Percentiles rank a stretch among this genome's conserved stretches.
Evolutionary conservation across 2,888 invertebrate species (phyloP).

Genomic region (Siphlonurus alternatus): DNA sequence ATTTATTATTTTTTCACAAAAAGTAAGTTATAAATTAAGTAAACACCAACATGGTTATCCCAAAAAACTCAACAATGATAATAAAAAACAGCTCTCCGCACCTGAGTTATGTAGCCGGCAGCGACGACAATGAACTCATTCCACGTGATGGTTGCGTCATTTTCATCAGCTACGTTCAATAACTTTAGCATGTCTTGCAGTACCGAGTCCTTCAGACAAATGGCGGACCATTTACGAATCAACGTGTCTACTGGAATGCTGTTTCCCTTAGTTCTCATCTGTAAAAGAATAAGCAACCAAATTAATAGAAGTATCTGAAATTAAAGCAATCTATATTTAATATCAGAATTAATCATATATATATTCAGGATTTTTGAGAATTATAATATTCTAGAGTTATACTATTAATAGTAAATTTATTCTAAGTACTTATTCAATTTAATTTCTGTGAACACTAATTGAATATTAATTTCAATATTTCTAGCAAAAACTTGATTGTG

Average conservation of each 20-base stretch:
- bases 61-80: too few species aligned
- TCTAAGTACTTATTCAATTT: too few species aligned
- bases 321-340: neutral
- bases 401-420: too few species aligned
- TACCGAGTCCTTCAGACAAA: slow-evolving; percentile 24
- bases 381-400: neutral
- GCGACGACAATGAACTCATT: slow-evolving; percentile 58
- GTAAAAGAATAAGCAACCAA: too few species aligned
- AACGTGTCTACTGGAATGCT: neutral
- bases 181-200: slow-evolving; percentile 46
- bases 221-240: neutral
- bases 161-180: slow-evolving; percentile 45
- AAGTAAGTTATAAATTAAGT: too few species aligned
- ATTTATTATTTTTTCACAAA: neutral
- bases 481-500: too few species aligned
- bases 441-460: too few species aligned
- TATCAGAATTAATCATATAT: neutral
- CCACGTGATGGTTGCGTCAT: slow-evolving; percentile 40
- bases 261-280: too few species aligned
- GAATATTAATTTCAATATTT: neutral
- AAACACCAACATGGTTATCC: too few species aligned
- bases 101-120: slow-evolving; percentile 46
- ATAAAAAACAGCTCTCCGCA: too few species aligned
- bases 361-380: neutral
- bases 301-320: neutral